Evolutionary conservation across 1,140 invertebrate species (phyloP), one percentile per base, ranked within the genome.

Genomic region (Temnothorax curvispinosus): DNA sequence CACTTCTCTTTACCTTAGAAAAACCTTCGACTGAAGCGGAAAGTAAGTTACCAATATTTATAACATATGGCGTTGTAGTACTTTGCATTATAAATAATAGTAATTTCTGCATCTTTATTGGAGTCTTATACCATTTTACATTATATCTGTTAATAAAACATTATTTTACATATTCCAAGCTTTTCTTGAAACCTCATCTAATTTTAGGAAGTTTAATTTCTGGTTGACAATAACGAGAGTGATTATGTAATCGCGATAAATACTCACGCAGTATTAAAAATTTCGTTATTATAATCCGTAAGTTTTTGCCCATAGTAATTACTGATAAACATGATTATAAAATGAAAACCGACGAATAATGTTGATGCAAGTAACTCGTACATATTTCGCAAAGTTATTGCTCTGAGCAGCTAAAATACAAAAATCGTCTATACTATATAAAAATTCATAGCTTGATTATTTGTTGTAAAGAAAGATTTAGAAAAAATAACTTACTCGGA

Each of bases 301-400:
- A 81, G 7, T 81, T 69, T 38, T 21, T 81, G 77, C 9, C 77
- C 77, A 7, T 18, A 81, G 11, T 69, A 69, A 81, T 54, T 67
- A 41, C 3, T 7, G 6, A 54, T 1, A 21, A 69, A 81, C 11
- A 67, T 15, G 3, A 41, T 15, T 44, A 44, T 0, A 41, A 58
- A 54, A 41, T 69, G 50, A 1, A 54, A 41, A 13, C 0, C 0
- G 21, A 69, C 11, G 2, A 81, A 41, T 58, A 69, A 21, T 13
- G 9, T 0, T 21, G 77, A 69, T 41, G n/a, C 0, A 5, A 69
- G 13, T 4, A 56, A 0, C 15, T 81, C 47, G 5, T 3, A 15
- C 2, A 69, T 15, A 56, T 69, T 11, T 18, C 38, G 47, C 7
- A 4, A 5, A 9, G 5, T 18, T 52, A 67, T 27, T 13, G 64